Base-by-base conservation (phyloP, 2,797 vertebrate genomes). In the Cephalopachus bancanus region DNA sequence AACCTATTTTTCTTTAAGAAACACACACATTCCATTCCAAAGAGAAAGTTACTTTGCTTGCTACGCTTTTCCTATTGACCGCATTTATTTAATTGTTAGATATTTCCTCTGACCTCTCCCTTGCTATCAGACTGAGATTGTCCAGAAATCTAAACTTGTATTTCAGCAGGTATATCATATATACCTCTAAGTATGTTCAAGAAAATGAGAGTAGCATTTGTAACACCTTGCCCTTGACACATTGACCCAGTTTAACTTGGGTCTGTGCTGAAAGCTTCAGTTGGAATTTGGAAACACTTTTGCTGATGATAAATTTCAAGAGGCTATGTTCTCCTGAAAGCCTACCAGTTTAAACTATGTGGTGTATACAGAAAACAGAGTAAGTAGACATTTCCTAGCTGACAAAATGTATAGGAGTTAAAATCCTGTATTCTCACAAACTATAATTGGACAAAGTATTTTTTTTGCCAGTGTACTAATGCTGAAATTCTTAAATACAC, bases 261-360 rank as follows among this genome's bases (percentile, higher is more conserved):
- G 57, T 83, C 20, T 28, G 37, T 62, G 60, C 26, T 64, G 44
- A 90, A 95, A 92, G 17, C 26, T 67, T 86, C 33, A 26, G 24
- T 71, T 65, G 53, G 55, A 94, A 74, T 96, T 94, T 67, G 17
- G 89, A 92, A 95, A 76, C 28, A 60, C 79, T 94, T 94, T 92
- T 74, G 1, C 67, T 85, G 30, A 92, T 94, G 76, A 95, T 83
- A 64, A 90, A 83, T 62, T 93, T 93, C 92, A 95, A 83, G 49
- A 87, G 16, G 26, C 8, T 64, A 44, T 90, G 59, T 88, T 65
- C 69, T 94, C 60, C 57, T 80, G 37, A 93, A 97, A 57, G 14
- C 20, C 44, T 59, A 89, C 37, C 10, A 69, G 30, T 78, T 53
- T 87, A 79, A 96, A 91, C 15, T 92, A 57, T 24, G 83, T 75